A percentile compares a stretch with the other conserved stretches of the same genome.
phyloP scores from a whole-genome alignment of 2,113 vertebrate genomes.

The Eidolon helvum region DNA sequence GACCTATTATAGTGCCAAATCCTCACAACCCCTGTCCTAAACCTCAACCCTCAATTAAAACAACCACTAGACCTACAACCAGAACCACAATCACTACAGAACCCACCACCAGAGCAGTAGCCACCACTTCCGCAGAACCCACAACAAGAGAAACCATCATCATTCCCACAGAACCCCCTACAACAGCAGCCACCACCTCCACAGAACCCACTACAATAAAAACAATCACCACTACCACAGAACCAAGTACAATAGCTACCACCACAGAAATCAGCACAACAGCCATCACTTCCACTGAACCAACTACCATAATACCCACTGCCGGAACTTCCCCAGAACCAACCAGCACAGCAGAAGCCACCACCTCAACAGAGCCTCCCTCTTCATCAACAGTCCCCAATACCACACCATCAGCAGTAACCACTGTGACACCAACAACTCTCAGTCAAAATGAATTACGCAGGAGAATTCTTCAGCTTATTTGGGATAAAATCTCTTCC shows the following conservation, averaged over 20 bases:
- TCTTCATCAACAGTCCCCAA: background rate
- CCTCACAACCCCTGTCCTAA: accelerated
- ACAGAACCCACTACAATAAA: background rate
- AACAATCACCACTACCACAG: background rate
- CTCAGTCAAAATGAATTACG: background rate
- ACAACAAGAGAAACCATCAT: background rate
- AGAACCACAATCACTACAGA: background rate
- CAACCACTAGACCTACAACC: background rate
- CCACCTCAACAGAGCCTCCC: background rate
- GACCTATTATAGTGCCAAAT: accelerated
- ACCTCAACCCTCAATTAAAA: background rate
- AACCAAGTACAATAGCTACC: background rate
- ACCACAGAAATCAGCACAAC: too few relatives aligned
- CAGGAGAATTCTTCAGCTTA: too few relatives aligned
- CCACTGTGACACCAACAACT: background rate
- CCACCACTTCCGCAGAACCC: too few relatives aligned
- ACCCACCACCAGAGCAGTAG: too few relatives aligned
- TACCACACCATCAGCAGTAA: background rate
- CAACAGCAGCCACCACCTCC: accelerated
- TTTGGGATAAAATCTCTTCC: accelerated
- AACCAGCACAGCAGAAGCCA: too few relatives aligned
- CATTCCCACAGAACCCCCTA: background rate
- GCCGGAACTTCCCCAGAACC: background rate
- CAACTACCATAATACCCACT: too few relatives aligned
- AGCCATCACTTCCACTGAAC: background rate